These are phyloP conservation scores for Choristoneura fumiferana DNA, from an alignment of 1,140 invertebrate genomes.

Conservation along the genomic window DNA sequence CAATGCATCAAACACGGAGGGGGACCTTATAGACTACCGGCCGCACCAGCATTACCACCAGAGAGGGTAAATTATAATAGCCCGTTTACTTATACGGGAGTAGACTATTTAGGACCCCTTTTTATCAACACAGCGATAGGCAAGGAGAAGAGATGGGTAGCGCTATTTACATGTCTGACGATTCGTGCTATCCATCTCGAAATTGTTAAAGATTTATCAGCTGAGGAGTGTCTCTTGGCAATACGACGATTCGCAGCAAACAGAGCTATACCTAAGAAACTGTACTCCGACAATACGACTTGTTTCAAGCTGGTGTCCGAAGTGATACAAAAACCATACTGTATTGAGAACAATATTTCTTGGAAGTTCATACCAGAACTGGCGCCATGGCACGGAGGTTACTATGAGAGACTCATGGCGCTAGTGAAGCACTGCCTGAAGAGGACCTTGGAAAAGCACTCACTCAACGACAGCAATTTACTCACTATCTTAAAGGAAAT, in stretches of 20 bases:
- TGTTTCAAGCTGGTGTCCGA: conserved; percentile 6
- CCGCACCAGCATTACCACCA: too few relatives aligned
- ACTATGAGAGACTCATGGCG: conserved; percentile 11
- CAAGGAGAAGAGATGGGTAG: conserved; percentile 37
- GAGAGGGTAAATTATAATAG: too few relatives aligned
- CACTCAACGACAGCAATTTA: not conserved
- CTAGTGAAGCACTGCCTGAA: conserved; percentile 16
- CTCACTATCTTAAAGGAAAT: not conserved
- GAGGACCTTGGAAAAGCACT: conserved; percentile 8
- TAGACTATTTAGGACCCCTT: too few relatives aligned
- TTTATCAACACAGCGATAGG: not conserved
- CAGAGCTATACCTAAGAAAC: conserved; percentile 30
- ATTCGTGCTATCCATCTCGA: conserved; percentile 48
- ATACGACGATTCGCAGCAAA: conserved; percentile 40
- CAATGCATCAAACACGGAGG: too few relatives aligned
- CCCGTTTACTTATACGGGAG: too few relatives aligned
- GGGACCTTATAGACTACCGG: too few relatives aligned
- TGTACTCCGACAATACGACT: conserved; percentile 19
- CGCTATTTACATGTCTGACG: conserved; percentile 37
- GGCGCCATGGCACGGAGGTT: conserved; percentile 16
- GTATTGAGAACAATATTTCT: not conserved
- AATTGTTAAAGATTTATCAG: conserved; percentile 34
- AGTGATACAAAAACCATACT: not conserved
- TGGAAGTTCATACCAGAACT: conserved; percentile 20
- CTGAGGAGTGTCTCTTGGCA: conserved; percentile 36